Evolutionary conservation across 2,113 vertebrate species (phyloP).

Genomic region (Cephalopholis sonnerati): DNA sequence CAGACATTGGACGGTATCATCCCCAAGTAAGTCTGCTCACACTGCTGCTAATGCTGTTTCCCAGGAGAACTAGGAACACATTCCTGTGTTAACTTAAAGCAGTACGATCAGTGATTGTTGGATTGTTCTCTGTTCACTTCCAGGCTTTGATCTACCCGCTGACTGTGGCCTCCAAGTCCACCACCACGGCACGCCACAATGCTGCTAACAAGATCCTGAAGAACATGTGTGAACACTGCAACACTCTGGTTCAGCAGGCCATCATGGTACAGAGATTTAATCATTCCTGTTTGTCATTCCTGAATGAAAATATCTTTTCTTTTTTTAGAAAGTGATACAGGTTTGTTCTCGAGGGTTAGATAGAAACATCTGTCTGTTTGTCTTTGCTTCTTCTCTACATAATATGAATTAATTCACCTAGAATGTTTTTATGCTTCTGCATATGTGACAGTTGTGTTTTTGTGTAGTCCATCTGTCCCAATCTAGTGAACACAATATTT

Average conservation of each 20-base stretch:
- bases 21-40: conserved; percentile 88
- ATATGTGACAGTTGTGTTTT: no score
- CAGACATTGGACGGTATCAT: conserved; percentile 97
- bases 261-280: conserved; percentile 90
- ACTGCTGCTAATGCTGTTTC: neutral
- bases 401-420: neutral
- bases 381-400: neutral
- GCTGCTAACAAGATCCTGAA: conserved; percentile 99
- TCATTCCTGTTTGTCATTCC: neutral
- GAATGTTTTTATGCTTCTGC: neutral
- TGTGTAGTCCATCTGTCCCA: no score
- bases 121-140: conserved; percentile 24
- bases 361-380: neutral
- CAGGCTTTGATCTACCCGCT: conserved; percentile 98
- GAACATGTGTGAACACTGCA: conserved; percentile 99
- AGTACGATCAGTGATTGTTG: neutral
- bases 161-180: conserved; percentile 99
- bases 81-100: neutral
- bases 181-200: conserved; percentile 96
- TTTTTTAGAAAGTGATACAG: neutral
- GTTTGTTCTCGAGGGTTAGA: conserved; percentile 1
- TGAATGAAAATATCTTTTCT: neutral
- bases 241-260: conserved; percentile 97
- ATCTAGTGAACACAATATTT: no score
- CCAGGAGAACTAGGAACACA: neutral